Evolutionary conservation across 2,888 invertebrate genomes (phyloP).

Genomic region (Drosophila koepferae): DNA sequence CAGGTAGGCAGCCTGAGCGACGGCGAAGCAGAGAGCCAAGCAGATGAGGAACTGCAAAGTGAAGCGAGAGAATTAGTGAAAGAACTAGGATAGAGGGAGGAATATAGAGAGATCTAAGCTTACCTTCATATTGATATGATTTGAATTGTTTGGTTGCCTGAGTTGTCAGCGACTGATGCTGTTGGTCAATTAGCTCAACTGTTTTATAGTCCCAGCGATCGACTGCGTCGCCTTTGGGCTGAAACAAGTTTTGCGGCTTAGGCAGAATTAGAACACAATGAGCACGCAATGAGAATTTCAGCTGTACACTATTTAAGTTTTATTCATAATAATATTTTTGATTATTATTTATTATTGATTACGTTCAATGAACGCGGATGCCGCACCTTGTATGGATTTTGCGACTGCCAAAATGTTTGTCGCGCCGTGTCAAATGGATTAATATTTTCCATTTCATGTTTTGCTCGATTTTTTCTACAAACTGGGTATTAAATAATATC

Average conservation of each 20-base stretch:
- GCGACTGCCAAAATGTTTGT: constrained; percentile 57
- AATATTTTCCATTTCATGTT: constrained; percentile 51
- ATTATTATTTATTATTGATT: constrained; percentile 33
- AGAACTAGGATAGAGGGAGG: neutral
- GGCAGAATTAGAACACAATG: constrained; percentile 71
- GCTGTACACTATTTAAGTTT: constrained; percentile 13
- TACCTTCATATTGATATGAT: constrained; percentile 68
- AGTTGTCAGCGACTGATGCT: constrained; percentile 65
- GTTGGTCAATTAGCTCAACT: constrained; percentile 47
- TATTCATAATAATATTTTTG: neutral
- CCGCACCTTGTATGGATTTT: constrained; percentile 34
- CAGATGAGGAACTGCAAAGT: constrained; percentile 76
- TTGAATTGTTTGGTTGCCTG: constrained; percentile 44
- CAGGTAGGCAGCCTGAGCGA: constrained; percentile 75
- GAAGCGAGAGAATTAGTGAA: constrained; percentile 12
- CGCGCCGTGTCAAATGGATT: constrained; percentile 75
- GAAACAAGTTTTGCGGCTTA: constrained; percentile 73
- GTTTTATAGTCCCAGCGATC: constrained; percentile 18
- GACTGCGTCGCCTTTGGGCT: constrained; percentile 10
- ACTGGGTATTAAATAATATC: constrained; percentile 42
- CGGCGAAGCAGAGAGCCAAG: constrained; percentile 79
- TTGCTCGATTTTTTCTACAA: constrained; percentile 18
- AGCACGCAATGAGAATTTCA: constrained; percentile 39
- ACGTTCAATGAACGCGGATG: constrained; percentile 78
- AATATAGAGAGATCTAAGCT: constrained; percentile 15